Base-by-base conservation (phyloP, 2,113 vertebrate genomes). In the Erythrocercus mccallii region DNA sequence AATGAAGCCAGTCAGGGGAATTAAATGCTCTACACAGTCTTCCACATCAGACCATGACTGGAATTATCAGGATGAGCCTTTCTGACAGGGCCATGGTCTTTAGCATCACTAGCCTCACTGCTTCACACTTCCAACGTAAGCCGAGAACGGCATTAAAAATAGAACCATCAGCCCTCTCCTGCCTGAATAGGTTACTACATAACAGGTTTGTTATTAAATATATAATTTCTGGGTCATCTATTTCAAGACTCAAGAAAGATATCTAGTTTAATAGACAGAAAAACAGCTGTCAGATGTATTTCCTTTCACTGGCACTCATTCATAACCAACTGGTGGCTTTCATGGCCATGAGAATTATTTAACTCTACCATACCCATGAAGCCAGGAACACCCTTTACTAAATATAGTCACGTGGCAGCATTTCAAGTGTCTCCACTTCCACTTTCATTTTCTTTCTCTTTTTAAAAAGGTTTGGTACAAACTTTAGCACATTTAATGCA, bases 211-310 rank as follows among this genome's bases (percentile, higher is more conserved):
- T 93, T 95, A 96, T 91, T 84, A 93, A 95, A 96, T 92, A 92
- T 82, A 50, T 89, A 94, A 93, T 89, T 96, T 95, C 95, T 97
- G 92, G 95, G 95, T 94, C 95, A 96, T 95, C 96, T 96, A 96
- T 95, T 96, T 96, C 91, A 79, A 87, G 88, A 72, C 66, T 81
- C 27, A 62, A 79, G 57, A 81, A 84, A 88, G 92, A 68, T 28
- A 96, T 70, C 88, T 88, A 33, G 64, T 93, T 93, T 94, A 93
- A 91, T 90, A 92, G 96, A 96, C 96, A 95, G 81, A 92, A 94
- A 94, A 97, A 86, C 96, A 96, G 95, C 84, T 96, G 95, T 94
- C 94, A 81, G 69, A 72, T 66, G 28, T 92, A 91, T 94, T 94
- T 94, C 92, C 94, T 94, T 95, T 94, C 83, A 69, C 91, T 97